Base-by-base conservation (phyloP, 2,888 invertebrate species). In the Sussaba pulchella region DNA sequence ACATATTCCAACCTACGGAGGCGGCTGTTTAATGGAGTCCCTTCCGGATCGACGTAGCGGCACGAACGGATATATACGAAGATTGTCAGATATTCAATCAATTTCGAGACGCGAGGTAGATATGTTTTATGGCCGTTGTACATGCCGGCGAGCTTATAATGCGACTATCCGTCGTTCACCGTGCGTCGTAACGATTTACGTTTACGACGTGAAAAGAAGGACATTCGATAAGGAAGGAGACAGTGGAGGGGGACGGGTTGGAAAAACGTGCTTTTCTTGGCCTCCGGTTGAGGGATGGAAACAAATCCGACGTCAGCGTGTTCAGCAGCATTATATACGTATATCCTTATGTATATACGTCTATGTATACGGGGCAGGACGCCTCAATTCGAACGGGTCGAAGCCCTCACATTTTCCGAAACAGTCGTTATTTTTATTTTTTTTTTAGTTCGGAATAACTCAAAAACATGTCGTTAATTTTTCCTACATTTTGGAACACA, bases 221-320 rank as follows among this genome's bases (percentile, higher is more conserved):
- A 10, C 10, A 21, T 10, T 6, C 14, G 52, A 43, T n/a, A 43
- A 36, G 24, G 24, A 17, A 26, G 21, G 19, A 31, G 47, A 12
- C 3, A 67, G 61, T 26, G 50, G 9, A 19, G 26, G 47, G 17
- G 10, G 12, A 8, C 24, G 26, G 31, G 41, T 17, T 31, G 36
- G 21, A 57, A 73, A 81, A 69, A 63, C 63, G 63, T 57, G 69
- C 57, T 73, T 81, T 77, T 57, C 77, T 69, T 77, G 71, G 36
- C 26, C 43, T 54, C 67, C 72, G 69, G 73, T 73, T 77, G 77
- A 77, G 69, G 72, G 73, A 77, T 81, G 72, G 73, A 81, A 73
- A 81, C 81, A 72, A 81, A 81, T 81, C 81, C 77, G 69, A 81
- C 81, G 81, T 81, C 81, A 81, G 81, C 81, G 77, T 81, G 81